Percentiles rank a stretch among this genome's conserved stretches.
These are phyloP conservation scores for Ia io DNA, from an alignment of 2,113 vertebrate species.

Conservation along the genomic window DNA sequence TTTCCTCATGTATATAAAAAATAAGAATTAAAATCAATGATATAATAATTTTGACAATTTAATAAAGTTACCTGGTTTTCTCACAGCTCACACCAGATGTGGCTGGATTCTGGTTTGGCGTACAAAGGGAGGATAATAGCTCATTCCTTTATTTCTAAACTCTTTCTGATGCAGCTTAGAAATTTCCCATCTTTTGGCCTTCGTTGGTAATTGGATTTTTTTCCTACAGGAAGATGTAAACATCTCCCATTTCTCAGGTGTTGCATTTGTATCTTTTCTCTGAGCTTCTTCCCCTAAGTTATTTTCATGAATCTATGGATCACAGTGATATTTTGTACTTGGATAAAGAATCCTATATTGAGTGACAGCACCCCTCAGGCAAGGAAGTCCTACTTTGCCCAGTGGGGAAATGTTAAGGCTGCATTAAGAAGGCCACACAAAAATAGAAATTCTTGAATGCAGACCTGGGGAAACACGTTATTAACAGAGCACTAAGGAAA, in stretches of 20 bases:
- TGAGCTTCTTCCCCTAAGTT: not conserved
- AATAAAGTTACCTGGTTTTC: not conserved
- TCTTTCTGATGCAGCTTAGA: not conserved
- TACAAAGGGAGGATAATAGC: not conserved
- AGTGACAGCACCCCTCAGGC: not conserved
- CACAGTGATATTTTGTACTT: not conserved
- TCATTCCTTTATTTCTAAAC: slow-evolving; percentile 1
- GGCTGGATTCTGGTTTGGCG: not conserved
- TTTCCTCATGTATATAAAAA: not conserved
- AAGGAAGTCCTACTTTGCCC: not conserved
- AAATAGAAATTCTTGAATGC: not conserved
- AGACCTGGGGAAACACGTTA: not conserved
- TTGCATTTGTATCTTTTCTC: not conserved
- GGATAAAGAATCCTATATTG: not conserved
- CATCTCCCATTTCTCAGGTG: not conserved
- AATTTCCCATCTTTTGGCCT: not conserved
- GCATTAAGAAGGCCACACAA: not conserved
- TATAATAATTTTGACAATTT: not conserved
- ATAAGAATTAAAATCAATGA: not conserved
- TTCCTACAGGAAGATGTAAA: not conserved
- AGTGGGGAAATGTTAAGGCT: not conserved
- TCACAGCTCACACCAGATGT: not conserved
- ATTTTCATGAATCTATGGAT: not conserved
- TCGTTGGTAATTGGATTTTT: not conserved
- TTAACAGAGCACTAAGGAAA: not conserved